phyloP scores from a whole-genome alignment of 2,888 invertebrate genomes.

The Aphodius granarius region DNA sequence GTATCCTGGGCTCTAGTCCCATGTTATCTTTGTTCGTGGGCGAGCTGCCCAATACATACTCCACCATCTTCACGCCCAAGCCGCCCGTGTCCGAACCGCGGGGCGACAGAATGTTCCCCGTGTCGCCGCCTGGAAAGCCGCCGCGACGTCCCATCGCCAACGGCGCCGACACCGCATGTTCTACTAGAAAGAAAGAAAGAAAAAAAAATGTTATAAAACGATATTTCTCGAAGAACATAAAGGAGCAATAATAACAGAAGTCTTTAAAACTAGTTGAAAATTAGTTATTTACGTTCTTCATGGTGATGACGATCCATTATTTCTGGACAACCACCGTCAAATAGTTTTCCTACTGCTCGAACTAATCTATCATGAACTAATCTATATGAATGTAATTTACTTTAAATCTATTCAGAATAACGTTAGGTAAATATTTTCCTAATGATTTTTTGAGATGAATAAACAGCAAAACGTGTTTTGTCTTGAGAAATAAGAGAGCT shows the following conservation, averaged over 20 bases:
- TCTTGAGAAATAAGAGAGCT: not conserved
- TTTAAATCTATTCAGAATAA: not conserved
- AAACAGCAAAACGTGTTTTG: not conserved
- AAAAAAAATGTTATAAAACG: not conserved
- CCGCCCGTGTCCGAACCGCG: slow-evolving; percentile 82
- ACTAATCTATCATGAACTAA: not conserved
- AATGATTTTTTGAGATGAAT: not conserved
- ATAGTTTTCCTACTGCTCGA: too few relatives aligned
- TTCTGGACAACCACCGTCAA: too few relatives aligned
- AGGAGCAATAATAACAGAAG: too few relatives aligned
- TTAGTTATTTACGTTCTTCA: too few relatives aligned
- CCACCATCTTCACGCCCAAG: slow-evolving; percentile 97
- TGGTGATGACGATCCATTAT: too few relatives aligned
- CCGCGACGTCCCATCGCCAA: slow-evolving; percentile 76
- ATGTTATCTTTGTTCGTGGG: slow-evolving; percentile 76
- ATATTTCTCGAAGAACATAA: not conserved
- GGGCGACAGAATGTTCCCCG: slow-evolving; percentile 69
- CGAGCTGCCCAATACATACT: slow-evolving; percentile 93
- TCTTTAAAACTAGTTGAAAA: too few relatives aligned
- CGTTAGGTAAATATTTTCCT: not conserved
- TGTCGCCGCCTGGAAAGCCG: slow-evolving; percentile 62
- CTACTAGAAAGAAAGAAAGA: slow-evolving; percentile 48
- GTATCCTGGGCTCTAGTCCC: slow-evolving; percentile 64
- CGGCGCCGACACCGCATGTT: slow-evolving; percentile 71
- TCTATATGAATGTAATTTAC: too few relatives aligned